Conservation (phyloP, 2,888 invertebrate species). For the Achlya flavicornis region DNA sequence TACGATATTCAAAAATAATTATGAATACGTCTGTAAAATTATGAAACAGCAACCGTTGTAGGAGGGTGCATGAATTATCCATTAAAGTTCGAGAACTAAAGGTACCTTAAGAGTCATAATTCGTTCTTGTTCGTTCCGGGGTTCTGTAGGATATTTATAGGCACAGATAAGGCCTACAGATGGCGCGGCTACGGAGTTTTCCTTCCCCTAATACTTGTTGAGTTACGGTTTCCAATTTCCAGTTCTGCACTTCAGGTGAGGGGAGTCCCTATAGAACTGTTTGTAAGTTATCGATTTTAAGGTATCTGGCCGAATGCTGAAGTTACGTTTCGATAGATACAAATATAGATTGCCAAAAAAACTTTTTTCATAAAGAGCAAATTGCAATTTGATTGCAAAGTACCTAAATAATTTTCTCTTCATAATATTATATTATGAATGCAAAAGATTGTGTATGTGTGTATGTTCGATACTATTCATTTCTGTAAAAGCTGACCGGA, state of each 20-base stretch:
- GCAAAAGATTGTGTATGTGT: too few relatives aligned
- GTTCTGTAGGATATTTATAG: conserved; percentile 77
- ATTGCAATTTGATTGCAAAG: too few relatives aligned
- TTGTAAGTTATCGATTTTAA: conserved; percentile 33
- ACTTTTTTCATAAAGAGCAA: not conserved
- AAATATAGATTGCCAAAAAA: not conserved
- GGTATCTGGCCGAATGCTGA: conserved; percentile 18
- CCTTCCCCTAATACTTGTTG: conserved; percentile 82
- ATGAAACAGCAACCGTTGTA: conserved; percentile 53
- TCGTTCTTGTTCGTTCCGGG: conserved; percentile 73
- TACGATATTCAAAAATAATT: conserved; percentile 64
- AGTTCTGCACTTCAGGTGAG: conserved; percentile 76
- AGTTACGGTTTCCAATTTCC: conserved; percentile 82
- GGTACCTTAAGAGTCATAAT: conserved; percentile 75
- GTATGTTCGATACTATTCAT: too few relatives aligned
- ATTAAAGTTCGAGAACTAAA: conserved; percentile 66
- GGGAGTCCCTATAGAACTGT: conserved; percentile 48
- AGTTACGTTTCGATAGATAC: not conserved
- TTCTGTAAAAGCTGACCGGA: too few relatives aligned
- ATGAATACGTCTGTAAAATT: conserved; percentile 71
- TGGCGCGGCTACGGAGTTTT: conserved; percentile 76
- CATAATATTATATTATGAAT: too few relatives aligned
- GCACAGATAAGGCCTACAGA: conserved; percentile 81
- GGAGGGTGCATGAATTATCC: conserved; percentile 83
- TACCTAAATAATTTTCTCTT: too few relatives aligned